These are phyloP conservation scores for Leptopilina syphax DNA, from an alignment of 2,888 invertebrate genomes.

Conservation along the genomic window DNA sequence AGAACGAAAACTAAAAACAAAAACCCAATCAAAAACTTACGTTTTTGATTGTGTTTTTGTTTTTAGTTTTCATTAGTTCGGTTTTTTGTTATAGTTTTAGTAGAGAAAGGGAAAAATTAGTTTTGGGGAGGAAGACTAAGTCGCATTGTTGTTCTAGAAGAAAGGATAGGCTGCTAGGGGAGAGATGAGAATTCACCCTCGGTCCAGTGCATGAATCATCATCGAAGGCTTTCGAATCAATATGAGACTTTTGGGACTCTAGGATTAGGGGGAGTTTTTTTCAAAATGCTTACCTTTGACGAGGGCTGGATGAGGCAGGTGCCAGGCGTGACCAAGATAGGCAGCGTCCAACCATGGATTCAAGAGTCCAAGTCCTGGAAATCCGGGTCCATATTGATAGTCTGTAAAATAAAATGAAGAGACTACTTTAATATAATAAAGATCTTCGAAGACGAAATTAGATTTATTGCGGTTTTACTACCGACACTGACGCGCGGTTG, in stretches of 20 bases:
- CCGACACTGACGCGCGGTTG: slow-evolving; percentile 12
- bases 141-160: too few relatives aligned
- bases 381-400: slow-evolving; percentile 87
- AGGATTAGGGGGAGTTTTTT: slow-evolving; percentile 31
- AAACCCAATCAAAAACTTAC: too few relatives aligned
- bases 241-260: slow-evolving; percentile 50
- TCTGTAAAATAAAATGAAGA: slow-evolving; percentile 78
- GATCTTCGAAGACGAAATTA: slow-evolving; percentile 12
- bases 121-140: too few relatives aligned
- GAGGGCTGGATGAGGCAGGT: slow-evolving; percentile 78
- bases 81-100: too few relatives aligned
- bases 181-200: too few relatives aligned
- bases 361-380: slow-evolving; percentile 80
- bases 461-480: slow-evolving; percentile 38
- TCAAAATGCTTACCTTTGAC: slow-evolving; percentile 80
- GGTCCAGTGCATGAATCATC: slow-evolving; percentile 69
- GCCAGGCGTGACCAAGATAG: slow-evolving; percentile 87
- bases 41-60: too few relatives aligned
- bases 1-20: too few relatives aligned
- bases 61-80: too few relatives aligned
- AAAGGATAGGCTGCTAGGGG: too few relatives aligned
- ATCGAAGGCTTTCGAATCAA: slow-evolving; percentile 60
- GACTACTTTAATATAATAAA: slow-evolving; percentile 22
- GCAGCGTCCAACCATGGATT: slow-evolving; percentile 92
- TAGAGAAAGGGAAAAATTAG: too few relatives aligned